Percentiles rank a stretch among this genome's conserved stretches.
Conservation (phyloP, 2,888 invertebrate species). For the Empis stercorea region DNA sequence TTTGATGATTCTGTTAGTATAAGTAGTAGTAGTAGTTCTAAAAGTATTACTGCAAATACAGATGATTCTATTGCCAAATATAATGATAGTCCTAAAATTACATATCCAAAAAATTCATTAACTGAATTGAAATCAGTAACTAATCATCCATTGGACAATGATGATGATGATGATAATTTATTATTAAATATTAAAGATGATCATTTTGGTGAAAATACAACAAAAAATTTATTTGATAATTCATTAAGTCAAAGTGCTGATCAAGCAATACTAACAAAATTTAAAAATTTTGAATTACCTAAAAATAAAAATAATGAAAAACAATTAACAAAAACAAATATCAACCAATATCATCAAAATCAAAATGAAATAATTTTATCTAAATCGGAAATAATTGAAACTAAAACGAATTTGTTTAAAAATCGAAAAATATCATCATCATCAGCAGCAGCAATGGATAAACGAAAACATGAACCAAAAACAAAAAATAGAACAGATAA, state of each 20-base stretch:
- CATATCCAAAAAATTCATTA: too few species aligned
- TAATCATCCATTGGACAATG: neutral
- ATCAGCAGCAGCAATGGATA: too few species aligned
- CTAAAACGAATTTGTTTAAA: constrained; percentile 9
- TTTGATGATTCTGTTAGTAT: neutral
- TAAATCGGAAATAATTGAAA: constrained; percentile 30
- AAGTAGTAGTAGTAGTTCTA: neutral
- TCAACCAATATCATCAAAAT: constrained; percentile 2
- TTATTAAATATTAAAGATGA: constrained; percentile 49
- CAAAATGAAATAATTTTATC: constrained; percentile 20
- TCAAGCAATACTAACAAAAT: neutral
- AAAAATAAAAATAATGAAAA: neutral
- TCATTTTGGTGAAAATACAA: constrained; percentile 43
- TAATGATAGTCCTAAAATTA: too few species aligned
- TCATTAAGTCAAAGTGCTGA: constrained; percentile 29
- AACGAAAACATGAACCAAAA: constrained; percentile 10
- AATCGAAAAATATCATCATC: constrained; percentile 17
- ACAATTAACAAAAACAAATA: neutral
- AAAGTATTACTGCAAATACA: too few species aligned
- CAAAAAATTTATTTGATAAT: constrained; percentile 23
- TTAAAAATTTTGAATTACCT: neutral
- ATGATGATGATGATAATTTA: constrained; percentile 1
- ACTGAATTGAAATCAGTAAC: too few species aligned
- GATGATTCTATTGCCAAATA: too few species aligned
- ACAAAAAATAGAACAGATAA: constrained; percentile 16